Evolutionary conservation across 64 coral and sea anemone species (phyloP), one percentile per base, ranked within the genome.

Genomic region (Cladopsammia gracilis): DNA sequence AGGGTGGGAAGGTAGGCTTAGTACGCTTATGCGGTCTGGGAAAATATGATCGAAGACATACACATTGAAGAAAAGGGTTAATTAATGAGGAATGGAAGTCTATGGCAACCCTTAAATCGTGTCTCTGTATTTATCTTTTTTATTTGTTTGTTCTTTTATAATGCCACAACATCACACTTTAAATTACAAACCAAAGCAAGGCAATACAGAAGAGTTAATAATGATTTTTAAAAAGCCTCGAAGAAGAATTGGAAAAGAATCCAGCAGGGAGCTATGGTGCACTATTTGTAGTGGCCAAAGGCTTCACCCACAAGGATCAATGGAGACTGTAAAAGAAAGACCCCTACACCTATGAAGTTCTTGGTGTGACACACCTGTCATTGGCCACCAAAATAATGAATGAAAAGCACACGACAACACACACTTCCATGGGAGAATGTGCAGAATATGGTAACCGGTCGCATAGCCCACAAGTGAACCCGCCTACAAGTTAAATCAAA

Each of bases 371-470:
- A n/a, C n/a, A n/a, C n/a, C n/a, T n/a, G n/a, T n/a, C n/a, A n/a
- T 65, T 65, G 62, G 62, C 62, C 62, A 65, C 62, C 16, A 65
- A 65, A 65, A 20, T 65, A 65, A 65, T 65, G 62, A 14, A 65
- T 65, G 62, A 65, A 65, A 65, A 20, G 62, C 62, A 65, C 16
- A 14, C 62, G 22, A 65, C 62, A 65, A 65, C 18, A 5, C 62
- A 65, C 62, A 65, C 62, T 65, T 65, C 22, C 15, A 14, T 65
- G 62, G 62, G 62, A 65, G 62, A 65, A 65, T 76, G 48, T 76
- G 34, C 48, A 85, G 45, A 68, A 57, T 58, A n/a, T n/a, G n/a
- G n/a, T n/a, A n/a, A n/a, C n/a, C n/a, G n/a, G n/a, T n/a, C n/a
- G n/a, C n/a, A n/a, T n/a, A n/a, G n/a, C n/a, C n/a, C n/a, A n/a